Conservation (phyloP, 2,113 vertebrate genomes). For the Sphaerodactylus townsendi region DNA sequence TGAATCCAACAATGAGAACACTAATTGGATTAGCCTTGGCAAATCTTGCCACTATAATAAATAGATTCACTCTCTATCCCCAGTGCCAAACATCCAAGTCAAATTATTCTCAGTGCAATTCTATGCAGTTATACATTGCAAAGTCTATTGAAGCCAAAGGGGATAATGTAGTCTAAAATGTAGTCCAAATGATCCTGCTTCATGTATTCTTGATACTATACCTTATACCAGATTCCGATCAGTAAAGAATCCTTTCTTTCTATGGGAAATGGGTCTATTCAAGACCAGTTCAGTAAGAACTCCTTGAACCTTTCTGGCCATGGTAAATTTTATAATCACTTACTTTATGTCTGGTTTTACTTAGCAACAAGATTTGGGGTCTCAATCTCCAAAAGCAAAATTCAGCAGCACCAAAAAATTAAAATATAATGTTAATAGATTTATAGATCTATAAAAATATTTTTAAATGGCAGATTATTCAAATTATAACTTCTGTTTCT, state of each 20-base stretch:
- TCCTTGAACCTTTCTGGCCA: accelerated
- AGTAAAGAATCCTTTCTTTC: neutral
- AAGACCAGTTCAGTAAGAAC: too few species aligned
- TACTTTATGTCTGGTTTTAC: neutral
- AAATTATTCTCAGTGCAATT: too few species aligned
- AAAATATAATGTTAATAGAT: neutral
- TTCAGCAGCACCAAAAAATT: neutral
- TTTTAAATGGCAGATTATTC: neutral
- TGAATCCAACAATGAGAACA: neutral
- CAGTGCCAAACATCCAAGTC: neutral
- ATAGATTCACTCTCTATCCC: neutral
- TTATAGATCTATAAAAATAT: neutral
- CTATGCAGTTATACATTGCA: too few species aligned
- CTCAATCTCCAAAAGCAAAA: neutral
- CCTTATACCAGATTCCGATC: neutral
- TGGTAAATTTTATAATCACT: neutral
- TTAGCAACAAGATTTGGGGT: neutral
- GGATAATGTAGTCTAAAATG: too few species aligned
- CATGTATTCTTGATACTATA: neutral
- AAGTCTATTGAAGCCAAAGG: too few species aligned
- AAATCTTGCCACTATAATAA: neutral
- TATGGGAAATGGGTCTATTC: neutral
- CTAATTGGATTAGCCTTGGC: neutral
- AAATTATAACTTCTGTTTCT: constrained; percentile 13
- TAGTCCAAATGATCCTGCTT: too few species aligned